Base-by-base conservation (phyloP, 2,113 vertebrate species). In the Mola mola region DNA sequence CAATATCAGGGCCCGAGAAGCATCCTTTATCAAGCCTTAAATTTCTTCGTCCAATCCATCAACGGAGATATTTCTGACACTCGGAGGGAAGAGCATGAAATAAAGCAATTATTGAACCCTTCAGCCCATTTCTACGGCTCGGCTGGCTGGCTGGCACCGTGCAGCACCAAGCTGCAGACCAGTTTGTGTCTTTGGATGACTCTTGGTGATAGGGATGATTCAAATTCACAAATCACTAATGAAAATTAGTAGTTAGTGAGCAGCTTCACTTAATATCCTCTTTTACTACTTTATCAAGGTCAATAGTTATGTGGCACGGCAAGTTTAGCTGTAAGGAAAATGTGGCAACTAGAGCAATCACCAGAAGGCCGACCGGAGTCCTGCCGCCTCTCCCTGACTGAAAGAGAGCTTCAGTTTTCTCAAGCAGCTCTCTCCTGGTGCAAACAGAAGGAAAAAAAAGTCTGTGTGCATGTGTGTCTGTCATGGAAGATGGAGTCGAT, bases 61-160 rank as follows among this genome's bases (percentile, higher is more conserved):
- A 91, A 84, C 69, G 57, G 78, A 80, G 89, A 84, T 80, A 82
- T 89, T 87, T 92, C 81, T 90, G 91, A 92, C 91, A 92, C 90
- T 82, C 77, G 44, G 81, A 72, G 81, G 78, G 87, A 90, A 89
- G 90, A 91, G 89, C 92, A 90, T 92, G 91, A 93, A 93, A 93
- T 92, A 93, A 90, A 84, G 90, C 90, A 92, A 93, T 93, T 93
- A 93, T 93, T 90, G 90, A 92, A 87, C 89, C 87, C 90, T 88
- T 89, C 85, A 87, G 79, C 72, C 87, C 69, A 89, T 90, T 92
- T 87, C 86, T 83, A 84, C 74, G 84, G 84, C 77, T 75, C 8
- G 64, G 58, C 66, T 67, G 66, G 51, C 75, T 60, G 75, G 71
- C 53, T 60, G 75, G 66, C 53, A 19, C n/a, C 25, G 53, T 53